Percentiles rank a stretch among this genome's conserved stretches.
Evolutionary conservation across 2,113 vertebrate species (phyloP).

Genomic region (Pogonocichla stellata): DNA sequence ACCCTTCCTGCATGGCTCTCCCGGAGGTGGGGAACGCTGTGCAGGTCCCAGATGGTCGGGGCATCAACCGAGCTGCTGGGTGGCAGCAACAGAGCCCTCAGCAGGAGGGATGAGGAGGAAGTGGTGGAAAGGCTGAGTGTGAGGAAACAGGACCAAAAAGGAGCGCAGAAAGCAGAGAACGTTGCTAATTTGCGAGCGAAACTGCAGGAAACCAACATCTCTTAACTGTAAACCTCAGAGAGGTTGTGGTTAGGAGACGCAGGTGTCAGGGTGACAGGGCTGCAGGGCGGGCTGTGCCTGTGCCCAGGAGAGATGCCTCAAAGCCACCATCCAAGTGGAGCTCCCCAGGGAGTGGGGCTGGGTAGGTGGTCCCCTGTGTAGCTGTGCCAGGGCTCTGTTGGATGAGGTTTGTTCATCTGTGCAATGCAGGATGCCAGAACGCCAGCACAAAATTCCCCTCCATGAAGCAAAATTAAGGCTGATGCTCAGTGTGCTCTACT

Average conservation of each 20-base stretch:
- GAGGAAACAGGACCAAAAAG: neutral
- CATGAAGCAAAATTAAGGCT: neutral
- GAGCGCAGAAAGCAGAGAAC: neutral
- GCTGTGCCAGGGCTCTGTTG: neutral
- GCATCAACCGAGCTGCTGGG: neutral
- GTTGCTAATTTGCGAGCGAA: neutral
- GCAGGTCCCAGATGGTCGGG: neutral
- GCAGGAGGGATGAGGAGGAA: neutral
- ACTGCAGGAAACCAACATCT: neutral
- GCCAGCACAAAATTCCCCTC: neutral
- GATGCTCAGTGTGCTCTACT: neutral
- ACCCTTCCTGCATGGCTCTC: neutral
- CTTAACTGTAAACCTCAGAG: neutral
- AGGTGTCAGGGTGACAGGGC: neutral
- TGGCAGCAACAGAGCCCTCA: neutral
- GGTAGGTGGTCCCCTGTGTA: neutral
- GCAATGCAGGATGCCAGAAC: neutral
- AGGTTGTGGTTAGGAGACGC: neutral
- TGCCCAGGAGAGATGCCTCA: neutral
- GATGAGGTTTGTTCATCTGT: neutral
- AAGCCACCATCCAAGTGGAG: neutral
- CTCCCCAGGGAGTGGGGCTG: neutral
- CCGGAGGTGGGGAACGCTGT: fast-evolving
- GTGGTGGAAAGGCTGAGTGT: neutral
- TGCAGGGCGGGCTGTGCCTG: neutral